These are phyloP conservation scores for Scaptomyza graminum DNA, from an alignment of 1,140 invertebrate species.

Conservation along the genomic window DNA sequence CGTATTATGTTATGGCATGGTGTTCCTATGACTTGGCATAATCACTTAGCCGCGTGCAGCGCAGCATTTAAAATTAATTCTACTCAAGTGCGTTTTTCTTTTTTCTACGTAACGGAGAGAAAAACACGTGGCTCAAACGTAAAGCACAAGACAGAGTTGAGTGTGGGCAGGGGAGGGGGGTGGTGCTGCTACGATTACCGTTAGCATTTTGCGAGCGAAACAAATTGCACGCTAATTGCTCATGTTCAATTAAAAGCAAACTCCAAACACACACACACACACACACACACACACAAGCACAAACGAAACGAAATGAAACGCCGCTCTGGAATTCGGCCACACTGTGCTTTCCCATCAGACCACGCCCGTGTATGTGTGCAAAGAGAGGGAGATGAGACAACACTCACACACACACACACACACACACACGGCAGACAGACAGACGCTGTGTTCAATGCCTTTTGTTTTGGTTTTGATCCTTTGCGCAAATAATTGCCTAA, in stretches of 20 bases:
- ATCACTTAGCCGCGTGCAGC: conserved; percentile 81
- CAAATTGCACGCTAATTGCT: conserved; percentile 83
- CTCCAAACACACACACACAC: conserved; percentile 26
- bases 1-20: not conserved
- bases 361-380: not conserved
- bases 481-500: conserved; percentile 83
- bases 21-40: conserved; percentile 57
- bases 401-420: not conserved
- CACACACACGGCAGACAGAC: conserved; percentile 17
- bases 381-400: not conserved
- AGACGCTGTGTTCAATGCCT: conserved; percentile 52
- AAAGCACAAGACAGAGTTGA: no score
- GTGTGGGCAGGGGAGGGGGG: no score
- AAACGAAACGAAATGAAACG: conserved; percentile 16
- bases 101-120: conserved; percentile 15
- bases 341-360: conserved; percentile 48
- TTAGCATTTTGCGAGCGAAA: conserved; percentile 67
- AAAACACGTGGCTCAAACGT: conserved; percentile 67
- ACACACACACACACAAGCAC: not conserved
- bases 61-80: conserved; percentile 83
- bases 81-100: conserved; percentile 77
- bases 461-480: conserved; percentile 82
- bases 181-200: conserved; percentile 49
- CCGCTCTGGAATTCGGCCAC: conserved; percentile 47
- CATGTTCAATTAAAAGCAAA: conserved; percentile 81